Evolutionary conservation across 2,888 invertebrate genomes (phyloP).

Genomic region (Dusona sp.): DNA sequence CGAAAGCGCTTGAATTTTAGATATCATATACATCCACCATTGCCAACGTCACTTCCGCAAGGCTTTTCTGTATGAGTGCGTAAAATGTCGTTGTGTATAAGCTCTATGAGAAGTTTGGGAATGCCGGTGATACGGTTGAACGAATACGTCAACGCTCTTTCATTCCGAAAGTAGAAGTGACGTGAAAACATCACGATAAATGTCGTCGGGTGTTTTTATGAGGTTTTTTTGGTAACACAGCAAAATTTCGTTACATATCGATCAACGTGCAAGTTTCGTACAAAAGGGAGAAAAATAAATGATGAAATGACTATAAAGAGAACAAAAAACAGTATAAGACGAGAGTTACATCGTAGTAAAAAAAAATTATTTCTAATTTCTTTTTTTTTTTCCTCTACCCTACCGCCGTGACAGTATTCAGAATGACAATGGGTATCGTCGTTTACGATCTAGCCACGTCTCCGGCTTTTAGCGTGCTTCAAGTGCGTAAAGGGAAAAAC

Average conservation of each 20-base stretch:
- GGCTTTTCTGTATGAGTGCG: constrained; percentile 26
- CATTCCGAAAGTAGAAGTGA: neutral
- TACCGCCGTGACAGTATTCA: neutral
- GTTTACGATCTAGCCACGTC: constrained; percentile 51
- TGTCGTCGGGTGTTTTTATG: neutral
- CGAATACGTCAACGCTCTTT: neutral
- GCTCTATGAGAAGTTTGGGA: constrained; percentile 7
- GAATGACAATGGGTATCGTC: constrained; percentile 31
- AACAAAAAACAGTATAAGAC: neutral
- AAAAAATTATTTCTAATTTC: neutral
- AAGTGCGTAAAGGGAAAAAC: constrained; percentile 54
- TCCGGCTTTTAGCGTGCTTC: constrained; percentile 46
- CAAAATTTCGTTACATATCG: neutral
- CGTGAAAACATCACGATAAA: neutral
- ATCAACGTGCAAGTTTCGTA: neutral
- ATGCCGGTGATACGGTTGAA: neutral
- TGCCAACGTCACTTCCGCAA: constrained; percentile 18
- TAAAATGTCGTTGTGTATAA: constrained; percentile 1
- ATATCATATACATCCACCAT: constrained; percentile 27
- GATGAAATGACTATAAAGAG: neutral
- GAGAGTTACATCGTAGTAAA: neutral
- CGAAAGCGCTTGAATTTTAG: constrained; percentile 24
- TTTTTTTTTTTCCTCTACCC: neutral
- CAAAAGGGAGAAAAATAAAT: neutral
- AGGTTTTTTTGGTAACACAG: neutral